Evolutionary conservation across 2,797 vertebrate species (phyloP).

Genomic region (Ceyx erithaca): DNA sequence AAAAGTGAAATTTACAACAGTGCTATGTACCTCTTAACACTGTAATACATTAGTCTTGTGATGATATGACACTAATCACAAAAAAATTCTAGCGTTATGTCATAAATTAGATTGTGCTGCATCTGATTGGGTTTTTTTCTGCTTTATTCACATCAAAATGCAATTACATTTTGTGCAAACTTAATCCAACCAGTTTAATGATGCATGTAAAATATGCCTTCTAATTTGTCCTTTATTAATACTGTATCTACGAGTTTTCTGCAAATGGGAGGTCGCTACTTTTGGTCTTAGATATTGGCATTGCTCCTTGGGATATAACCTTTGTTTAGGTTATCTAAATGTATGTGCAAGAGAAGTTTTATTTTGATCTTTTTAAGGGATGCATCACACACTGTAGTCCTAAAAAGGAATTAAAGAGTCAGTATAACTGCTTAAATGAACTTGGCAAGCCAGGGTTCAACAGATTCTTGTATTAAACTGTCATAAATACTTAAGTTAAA

Average conservation of each 20-base stretch:
- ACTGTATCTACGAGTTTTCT: background rate
- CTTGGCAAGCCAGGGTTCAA: background rate
- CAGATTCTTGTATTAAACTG: background rate
- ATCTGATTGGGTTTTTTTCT: constrained; percentile 43
- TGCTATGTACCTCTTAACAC: constrained; percentile 25
- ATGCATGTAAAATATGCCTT: constrained; percentile 62
- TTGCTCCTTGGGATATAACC: constrained; percentile 1
- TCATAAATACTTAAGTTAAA: background rate
- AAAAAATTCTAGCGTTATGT: constrained; percentile 23
- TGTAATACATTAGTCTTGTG: constrained; percentile 46
- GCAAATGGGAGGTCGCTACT: constrained; percentile 6
- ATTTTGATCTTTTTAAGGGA: background rate
- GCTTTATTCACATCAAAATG: constrained; percentile 63
- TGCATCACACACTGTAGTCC: background rate
- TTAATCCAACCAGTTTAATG: constrained; percentile 72
- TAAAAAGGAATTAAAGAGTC: background rate
- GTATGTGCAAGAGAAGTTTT: fast-evolving
- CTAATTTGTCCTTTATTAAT: constrained; percentile 69
- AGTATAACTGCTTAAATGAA: background rate
- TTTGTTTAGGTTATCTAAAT: constrained; percentile 28
- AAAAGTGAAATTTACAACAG: constrained; percentile 36
- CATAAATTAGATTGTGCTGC: constrained; percentile 55
- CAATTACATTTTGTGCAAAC: constrained; percentile 68
- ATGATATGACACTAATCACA: constrained; percentile 59
- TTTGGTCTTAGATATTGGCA: background rate